Conservation (phyloP, 2,113 vertebrate species). For the Myodes glareolus region DNA sequence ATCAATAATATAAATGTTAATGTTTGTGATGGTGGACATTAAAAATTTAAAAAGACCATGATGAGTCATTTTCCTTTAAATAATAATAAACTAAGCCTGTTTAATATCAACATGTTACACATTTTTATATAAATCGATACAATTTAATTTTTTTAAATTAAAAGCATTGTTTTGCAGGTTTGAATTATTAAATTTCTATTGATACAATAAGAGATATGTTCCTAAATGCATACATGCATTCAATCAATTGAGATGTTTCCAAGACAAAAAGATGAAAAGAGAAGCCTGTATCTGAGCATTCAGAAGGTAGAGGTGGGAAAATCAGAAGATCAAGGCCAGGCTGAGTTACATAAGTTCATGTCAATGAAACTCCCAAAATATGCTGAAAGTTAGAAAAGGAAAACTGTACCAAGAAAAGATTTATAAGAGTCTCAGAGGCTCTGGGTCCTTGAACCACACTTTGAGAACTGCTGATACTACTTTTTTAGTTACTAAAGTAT, state of each 20-base stretch:
- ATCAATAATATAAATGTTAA: neutral
- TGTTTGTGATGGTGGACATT: slow-evolving; percentile 36
- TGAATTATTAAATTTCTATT: slow-evolving; percentile 26
- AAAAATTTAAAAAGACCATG: neutral
- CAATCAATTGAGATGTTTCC: neutral
- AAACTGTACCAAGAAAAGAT: neutral
- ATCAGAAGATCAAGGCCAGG: neutral
- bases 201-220: neutral
- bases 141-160: slow-evolving; percentile 17
- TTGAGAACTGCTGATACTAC: slow-evolving; percentile 58
- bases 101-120: slow-evolving; percentile 5
- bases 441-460: slow-evolving; percentile 26
- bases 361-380: neutral
- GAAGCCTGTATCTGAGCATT: neutral
- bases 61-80: slow-evolving; percentile 42
- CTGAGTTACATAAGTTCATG: neutral
- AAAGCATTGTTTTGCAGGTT: neutral
- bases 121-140: neutral
- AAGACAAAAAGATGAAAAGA: neutral
- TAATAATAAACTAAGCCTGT: neutral
- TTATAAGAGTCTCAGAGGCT: neutral
- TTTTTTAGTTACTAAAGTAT: slow-evolving; percentile 45
- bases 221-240: neutral
- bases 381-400: neutral
- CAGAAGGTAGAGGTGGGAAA: neutral